These are phyloP conservation scores for Seriola quinqueradiata DNA, from an alignment of 2,113 vertebrate genomes.

Conservation along the genomic window DNA sequence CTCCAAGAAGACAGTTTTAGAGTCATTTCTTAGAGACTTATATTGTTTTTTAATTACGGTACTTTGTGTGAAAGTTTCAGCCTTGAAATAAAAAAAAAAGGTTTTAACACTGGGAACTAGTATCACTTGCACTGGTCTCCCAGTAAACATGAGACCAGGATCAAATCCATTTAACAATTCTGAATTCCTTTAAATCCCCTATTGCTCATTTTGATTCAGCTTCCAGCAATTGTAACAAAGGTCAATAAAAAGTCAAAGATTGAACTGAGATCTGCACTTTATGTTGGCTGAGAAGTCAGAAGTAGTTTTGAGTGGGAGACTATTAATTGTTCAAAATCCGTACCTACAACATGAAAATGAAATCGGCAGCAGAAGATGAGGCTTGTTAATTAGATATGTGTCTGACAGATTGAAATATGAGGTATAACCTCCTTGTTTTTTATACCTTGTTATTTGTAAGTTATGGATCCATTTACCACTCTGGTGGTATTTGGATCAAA, in stretches of 20 bases:
- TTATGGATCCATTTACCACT: not conserved
- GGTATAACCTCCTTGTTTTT: no score
- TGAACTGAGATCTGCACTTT: not conserved
- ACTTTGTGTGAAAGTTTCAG: not conserved
- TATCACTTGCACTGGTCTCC: no score
- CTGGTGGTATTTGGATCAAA: not conserved
- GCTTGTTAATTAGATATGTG: not conserved
- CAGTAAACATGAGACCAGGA: not conserved
- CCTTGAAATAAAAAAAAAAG: not conserved
- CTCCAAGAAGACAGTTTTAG: not conserved
- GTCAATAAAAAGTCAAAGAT: not conserved
- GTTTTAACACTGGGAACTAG: not conserved
- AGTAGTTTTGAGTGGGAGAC: no score
- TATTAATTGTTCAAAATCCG: not conserved
- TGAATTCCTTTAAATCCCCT: not conserved
- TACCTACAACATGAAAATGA: not conserved
- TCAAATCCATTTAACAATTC: not conserved
- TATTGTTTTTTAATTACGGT: not conserved
- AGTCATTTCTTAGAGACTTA: no score
- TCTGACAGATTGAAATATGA: not conserved
- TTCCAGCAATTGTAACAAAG: not conserved
- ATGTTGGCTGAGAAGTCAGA: not conserved
- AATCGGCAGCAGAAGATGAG: not conserved
- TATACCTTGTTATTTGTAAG: no score
- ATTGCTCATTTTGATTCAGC: constrained; percentile 2